These are phyloP conservation scores for Allophyes oxyacanthae DNA, from an alignment of 2,888 invertebrate genomes.

Conservation along the genomic window DNA sequence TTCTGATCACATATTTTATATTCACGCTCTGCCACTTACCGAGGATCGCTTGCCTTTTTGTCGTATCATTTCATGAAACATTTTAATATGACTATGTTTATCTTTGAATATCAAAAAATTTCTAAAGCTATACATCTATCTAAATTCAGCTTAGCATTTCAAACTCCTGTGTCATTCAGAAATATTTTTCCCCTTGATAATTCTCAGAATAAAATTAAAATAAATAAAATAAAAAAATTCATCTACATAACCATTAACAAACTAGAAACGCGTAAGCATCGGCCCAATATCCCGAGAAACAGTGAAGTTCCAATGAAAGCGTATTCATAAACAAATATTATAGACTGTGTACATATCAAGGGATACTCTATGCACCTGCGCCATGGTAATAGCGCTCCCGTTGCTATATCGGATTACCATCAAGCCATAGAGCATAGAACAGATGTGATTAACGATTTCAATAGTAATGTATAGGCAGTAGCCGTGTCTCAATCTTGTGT, in stretches of 20 bases:
- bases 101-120: too few relatives aligned
- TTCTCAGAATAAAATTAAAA: conserved; percentile 50
- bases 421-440: conserved; percentile 43
- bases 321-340: conserved; percentile 44
- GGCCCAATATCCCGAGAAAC: conserved; percentile 46
- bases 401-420: conserved; percentile 52
- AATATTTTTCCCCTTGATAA: background rate
- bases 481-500: too few relatives aligned
- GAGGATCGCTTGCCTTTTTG: too few relatives aligned
- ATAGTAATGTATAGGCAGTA: background rate
- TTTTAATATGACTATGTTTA: too few relatives aligned
- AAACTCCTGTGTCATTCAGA: too few relatives aligned
- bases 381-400: conserved; percentile 51
- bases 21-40: too few relatives aligned
- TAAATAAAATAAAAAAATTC: conserved; percentile 38
- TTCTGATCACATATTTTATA: too few relatives aligned
- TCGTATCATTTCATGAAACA: too few relatives aligned
- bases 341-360: conserved; percentile 38
- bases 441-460: conserved; percentile 12
- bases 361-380: conserved; percentile 58
- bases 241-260: conserved; percentile 52
- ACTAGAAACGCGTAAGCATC: conserved; percentile 25
- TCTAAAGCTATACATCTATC: too few relatives aligned
- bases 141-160: too few relatives aligned
- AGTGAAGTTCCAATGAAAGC: conserved; percentile 33